Evolutionary conservation across 2,797 vertebrate species (phyloP), one percentile per base, ranked within the genome.

Genomic region (Huso huso): DNA sequence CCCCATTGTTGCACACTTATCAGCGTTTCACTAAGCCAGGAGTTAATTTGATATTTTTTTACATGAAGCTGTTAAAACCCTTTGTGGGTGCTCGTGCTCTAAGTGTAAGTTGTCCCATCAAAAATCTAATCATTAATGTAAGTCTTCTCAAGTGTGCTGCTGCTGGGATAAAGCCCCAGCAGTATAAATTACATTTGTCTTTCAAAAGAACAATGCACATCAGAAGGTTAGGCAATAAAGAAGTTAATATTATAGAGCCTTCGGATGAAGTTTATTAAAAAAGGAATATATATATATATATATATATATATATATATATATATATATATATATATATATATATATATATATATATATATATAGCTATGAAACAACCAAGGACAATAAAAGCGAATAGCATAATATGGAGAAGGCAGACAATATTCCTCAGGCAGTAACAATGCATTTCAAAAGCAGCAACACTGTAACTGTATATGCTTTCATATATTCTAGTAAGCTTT

Each of bases 371-470:
- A 64, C 67, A 55, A 66, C 67, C 50, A 51, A 71, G 61, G 62
- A 66, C 18, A 67, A 49, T 61, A 62, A 18, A 50, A 61, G 15
- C 12, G 50, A 73, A 62, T 18, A 68, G 60, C 18, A 53, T 69
- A 65, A 78, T 73, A 72, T 82, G 72, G 68, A 71, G 73, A 73
- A 71, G 71, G 73, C 73, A 74, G 69, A 70, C 72, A 72, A 15
- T 8, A 71, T 85, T 79, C 81, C 78, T 78, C 62, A 69, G 81
- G 83, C 77, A 76, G 77, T 79, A 68, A 67, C 77, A 86, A 76
- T 80, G 81, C 84, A 83, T 87, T 88, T 86, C 75, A 85, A 74
- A 72, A 82, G 73, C 76, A 78, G 77, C 73, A 76, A 77, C 74
- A 72, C 73, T 37, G 23, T 37, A 37, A 37, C 23, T 69, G 48